Conservation (phyloP, 2,113 vertebrate species). For the Craseonycteris thonglongyai region DNA sequence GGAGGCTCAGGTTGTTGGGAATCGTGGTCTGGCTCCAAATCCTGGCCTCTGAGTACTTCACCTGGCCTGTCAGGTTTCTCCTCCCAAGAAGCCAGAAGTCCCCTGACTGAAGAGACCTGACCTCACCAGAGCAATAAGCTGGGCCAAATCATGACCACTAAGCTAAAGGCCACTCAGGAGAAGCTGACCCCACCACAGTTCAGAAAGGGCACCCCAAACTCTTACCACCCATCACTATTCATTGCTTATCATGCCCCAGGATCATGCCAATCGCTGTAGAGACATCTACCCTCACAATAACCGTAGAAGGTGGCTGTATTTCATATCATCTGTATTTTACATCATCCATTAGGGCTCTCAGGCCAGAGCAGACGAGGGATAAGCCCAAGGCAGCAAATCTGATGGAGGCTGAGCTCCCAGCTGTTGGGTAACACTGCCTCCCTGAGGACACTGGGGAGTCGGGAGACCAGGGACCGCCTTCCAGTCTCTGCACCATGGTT, state of each 20-base stretch:
- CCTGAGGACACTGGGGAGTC: background rate
- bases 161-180: background rate
- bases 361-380: background rate
- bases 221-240: background rate
- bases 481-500: background rate
- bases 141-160: background rate
- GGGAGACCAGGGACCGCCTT: background rate
- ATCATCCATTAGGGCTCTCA: background rate
- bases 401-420: background rate
- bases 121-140: background rate
- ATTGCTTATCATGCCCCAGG: background rate
- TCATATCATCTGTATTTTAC: too few relatives aligned
- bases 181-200: background rate
- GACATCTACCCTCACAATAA: too few relatives aligned
- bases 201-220: background rate
- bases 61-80: rapidly evolving
- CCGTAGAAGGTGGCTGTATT: background rate
- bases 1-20: too few relatives aligned
- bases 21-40: background rate
- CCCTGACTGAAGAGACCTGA: background rate
- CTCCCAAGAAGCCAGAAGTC: background rate
- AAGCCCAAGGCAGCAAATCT: background rate
- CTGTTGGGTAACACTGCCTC: background rate
- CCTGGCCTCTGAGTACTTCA: background rate
- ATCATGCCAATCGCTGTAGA: rapidly evolving